Evolutionary conservation across 2,113 vertebrate species (phyloP).

Genomic region (Pangasianodon hypophthalmus): DNA sequence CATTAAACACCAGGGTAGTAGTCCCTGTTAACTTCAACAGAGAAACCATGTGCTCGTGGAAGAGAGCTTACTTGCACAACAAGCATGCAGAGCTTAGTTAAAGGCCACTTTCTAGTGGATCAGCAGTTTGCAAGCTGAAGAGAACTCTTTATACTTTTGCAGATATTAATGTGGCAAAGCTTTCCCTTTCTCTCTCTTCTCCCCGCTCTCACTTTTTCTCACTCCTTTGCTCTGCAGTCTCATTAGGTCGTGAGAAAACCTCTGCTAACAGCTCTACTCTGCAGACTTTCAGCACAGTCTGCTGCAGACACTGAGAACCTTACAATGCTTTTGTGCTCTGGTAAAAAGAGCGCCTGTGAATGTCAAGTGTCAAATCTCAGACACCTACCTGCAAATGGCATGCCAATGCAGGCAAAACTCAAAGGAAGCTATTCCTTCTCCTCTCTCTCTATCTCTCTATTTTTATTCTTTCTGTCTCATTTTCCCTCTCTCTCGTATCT

Average conservation of each 20-base stretch:
- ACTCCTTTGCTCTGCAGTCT: slow-evolving; percentile 56
- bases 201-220: background rate
- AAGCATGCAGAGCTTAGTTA: slow-evolving; percentile 31
- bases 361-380: slow-evolving; percentile 75
- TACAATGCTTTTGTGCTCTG: slow-evolving; percentile 51
- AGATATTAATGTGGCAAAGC: slow-evolving; percentile 1
- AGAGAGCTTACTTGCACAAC: slow-evolving; percentile 52
- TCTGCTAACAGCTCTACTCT: slow-evolving; percentile 55
- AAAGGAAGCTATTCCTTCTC: background rate
- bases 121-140: slow-evolving; percentile 35
- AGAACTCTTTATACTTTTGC: slow-evolving; percentile 20
- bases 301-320: slow-evolving; percentile 62
- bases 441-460: slow-evolving; percentile 5
- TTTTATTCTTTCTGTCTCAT: background rate
- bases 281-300: slow-evolving; percentile 39
- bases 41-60: slow-evolving; percentile 6
- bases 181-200: background rate
- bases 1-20: background rate
- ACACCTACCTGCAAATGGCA: slow-evolving; percentile 65
- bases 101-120: slow-evolving; percentile 38
- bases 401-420: slow-evolving; percentile 48
- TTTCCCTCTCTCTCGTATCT: slow-evolving; percentile 10
- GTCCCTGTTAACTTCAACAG: background rate
- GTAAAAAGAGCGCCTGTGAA: slow-evolving; percentile 68
- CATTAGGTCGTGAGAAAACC: slow-evolving; percentile 47